These are phyloP conservation scores for Drosophila virilis DNA, from an alignment of 1,140 invertebrate species.

Conservation along the genomic window DNA sequence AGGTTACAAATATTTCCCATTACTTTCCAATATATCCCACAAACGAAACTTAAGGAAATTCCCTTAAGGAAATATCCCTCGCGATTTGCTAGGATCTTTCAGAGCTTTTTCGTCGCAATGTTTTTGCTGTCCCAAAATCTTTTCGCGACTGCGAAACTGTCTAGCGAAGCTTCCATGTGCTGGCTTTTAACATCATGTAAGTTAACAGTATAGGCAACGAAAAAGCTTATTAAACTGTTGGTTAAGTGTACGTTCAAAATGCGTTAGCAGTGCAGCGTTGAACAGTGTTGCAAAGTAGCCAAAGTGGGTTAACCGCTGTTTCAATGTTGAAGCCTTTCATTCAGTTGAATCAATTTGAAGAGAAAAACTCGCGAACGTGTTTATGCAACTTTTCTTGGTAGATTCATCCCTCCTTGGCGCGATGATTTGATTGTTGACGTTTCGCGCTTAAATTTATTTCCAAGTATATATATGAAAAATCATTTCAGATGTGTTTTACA, in stretches of 20 bases:
- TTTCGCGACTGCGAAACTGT: neutral
- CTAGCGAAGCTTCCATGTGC: neutral
- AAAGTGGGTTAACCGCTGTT: neutral
- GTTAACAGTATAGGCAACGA: neutral
- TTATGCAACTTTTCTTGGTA: too few species aligned
- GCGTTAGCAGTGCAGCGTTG: constrained; percentile 1
- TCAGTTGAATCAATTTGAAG: neutral
- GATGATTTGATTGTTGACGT: too few species aligned
- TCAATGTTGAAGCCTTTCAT: constrained; percentile 9
- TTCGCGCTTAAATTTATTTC: too few species aligned
- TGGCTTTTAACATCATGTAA: constrained; percentile 8
- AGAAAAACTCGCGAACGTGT: too few species aligned
- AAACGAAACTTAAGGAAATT: neutral
- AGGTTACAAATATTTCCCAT: neutral
- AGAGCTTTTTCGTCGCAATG: neutral
- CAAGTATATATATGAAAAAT: too few species aligned
- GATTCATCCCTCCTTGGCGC: too few species aligned
- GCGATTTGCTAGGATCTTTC: neutral
- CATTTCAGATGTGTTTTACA: too few species aligned
- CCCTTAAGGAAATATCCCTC: neutral
- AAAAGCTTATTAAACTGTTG: too few species aligned
- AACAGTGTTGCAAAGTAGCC: neutral
- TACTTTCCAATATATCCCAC: neutral
- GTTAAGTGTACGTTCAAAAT: too few species aligned
- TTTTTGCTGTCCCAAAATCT: constrained; percentile 13